Evolutionary conservation across 2,797 vertebrate species (phyloP).

Genomic region (Acipenser oxyrinchus): DNA sequence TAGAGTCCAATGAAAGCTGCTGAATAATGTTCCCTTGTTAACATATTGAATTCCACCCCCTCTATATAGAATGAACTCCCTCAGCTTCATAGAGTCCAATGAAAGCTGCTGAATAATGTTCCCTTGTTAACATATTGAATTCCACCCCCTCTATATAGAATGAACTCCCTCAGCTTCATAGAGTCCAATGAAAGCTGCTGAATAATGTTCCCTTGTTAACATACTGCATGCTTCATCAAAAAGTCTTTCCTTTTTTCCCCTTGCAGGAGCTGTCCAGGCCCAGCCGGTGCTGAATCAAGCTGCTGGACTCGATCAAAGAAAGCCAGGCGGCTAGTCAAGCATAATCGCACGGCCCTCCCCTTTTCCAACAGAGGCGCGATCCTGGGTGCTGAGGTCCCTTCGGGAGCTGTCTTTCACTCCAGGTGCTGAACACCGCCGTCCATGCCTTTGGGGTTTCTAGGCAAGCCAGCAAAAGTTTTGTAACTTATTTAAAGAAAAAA

Average conservation of each 20-base stretch:
- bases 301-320: neutral
- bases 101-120: too few species aligned
- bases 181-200: too few species aligned
- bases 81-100: too few species aligned
- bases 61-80: too few species aligned
- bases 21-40: too few species aligned
- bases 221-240: slow-evolving; percentile 7
- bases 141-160: too few species aligned
- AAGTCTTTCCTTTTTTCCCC: neutral
- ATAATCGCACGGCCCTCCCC: slow-evolving; percentile 24
- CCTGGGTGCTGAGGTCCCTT: slow-evolving; percentile 15
- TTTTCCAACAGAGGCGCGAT: slow-evolving; percentile 32
- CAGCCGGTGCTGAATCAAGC: neutral
- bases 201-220: too few species aligned
- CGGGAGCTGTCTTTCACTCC: slow-evolving; percentile 16
- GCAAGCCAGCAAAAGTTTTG: neutral
- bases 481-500: slow-evolving; percentile 12
- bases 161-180: too few species aligned
- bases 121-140: too few species aligned
- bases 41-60: too few species aligned
- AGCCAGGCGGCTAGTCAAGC: neutral
- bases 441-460: neutral
- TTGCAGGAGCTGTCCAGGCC: neutral
- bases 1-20: too few species aligned
- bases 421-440: slow-evolving; percentile 15